phyloP scores from a whole-genome alignment of 2,113 vertebrate genomes.

The Lophochroa leadbeateri region DNA sequence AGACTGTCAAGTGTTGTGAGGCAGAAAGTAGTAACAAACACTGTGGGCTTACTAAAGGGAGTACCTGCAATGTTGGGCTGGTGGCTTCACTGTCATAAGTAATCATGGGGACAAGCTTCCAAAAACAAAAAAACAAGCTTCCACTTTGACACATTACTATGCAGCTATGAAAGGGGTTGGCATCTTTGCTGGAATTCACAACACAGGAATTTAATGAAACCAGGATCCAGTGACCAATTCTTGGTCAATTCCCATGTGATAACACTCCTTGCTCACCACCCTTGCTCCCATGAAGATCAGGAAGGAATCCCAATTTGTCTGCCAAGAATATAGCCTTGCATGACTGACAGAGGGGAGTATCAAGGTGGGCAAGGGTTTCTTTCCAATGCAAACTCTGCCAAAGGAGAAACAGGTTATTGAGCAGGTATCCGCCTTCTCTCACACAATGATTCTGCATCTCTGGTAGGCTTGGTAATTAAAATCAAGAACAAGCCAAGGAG shows the following conservation, averaged over 20 bases:
- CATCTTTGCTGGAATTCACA: neutral
- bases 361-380: neutral
- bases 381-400: neutral
- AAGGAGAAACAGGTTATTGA: neutral
- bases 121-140: neutral
- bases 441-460: neutral
- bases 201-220: neutral
- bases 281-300: neutral
- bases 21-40: neutral
- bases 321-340: neutral
- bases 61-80: neutral
- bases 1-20: neutral
- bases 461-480: neutral
- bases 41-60: neutral
- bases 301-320: neutral
- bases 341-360: neutral
- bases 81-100: neutral
- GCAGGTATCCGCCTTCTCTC: neutral
- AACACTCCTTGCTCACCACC: neutral
- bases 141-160: neutral
- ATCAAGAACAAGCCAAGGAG: neutral
- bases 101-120: neutral
- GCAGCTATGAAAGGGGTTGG: neutral
- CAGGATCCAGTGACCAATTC: neutral
- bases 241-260: neutral